Evolutionary conservation across 1,140 invertebrate species (phyloP), one percentile per base, ranked within the genome.

Genomic region (Dinoponera quadriceps): DNA sequence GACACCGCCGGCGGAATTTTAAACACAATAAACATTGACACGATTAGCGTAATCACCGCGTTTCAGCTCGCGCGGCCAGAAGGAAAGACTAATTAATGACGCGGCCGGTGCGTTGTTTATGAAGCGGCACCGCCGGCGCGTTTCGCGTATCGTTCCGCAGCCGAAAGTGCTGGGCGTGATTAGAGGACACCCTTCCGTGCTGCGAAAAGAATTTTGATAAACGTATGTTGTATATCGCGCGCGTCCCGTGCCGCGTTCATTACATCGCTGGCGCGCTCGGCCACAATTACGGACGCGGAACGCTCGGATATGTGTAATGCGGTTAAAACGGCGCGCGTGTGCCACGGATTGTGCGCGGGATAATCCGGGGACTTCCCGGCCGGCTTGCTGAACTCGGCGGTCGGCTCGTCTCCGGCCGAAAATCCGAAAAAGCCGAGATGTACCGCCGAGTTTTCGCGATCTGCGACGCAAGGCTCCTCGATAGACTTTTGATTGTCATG

Each of bases 201-300:
- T 29, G 29, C 63, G 9, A n/a, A 51, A 80, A 80, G 75, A 71
- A 80, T 80, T 80, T 71, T 55, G 51, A 54, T 25, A 57, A 80
- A 29, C 22, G 27, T 20, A n/a, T 48, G 4, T 38, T 25, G 7
- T 33, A 44, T 9, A 9, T 44, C 22, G 33, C 73, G 44, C 22
- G 38, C 38, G 27, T 3, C 16, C 33, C 14, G 29, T 33, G 38
- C 38, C 29, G 29, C 29, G 29, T 78, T 80, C 75, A 71, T 80
- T 80, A 69, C 22, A 25, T 20, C 51, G 22, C 57, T 5, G n/a
- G 27, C 22, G 54, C 54, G n/a, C 18, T 20, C n/a, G 57, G 22
- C 51, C 33, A 22, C 33, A 69, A 80, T 80, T 80, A 69, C 65
- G 22, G 4, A 18, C 33, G n/a, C 2, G 44, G 59, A 49, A 63